phyloP scores from a whole-genome alignment of 2,888 invertebrate genomes.

The Aricia artaxerxes region DNA sequence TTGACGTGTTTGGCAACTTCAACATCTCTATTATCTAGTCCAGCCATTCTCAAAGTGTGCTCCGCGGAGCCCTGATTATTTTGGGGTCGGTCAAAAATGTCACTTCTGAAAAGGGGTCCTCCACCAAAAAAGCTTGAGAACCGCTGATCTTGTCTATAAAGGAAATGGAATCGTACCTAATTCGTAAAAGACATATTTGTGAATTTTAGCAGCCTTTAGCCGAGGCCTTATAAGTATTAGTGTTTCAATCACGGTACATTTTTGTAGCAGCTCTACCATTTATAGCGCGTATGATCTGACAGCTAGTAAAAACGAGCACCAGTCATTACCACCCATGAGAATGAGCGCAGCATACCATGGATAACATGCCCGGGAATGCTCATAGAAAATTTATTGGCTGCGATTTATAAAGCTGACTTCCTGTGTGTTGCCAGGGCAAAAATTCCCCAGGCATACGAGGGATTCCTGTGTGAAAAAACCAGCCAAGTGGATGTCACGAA shows the following conservation, averaged over 20 bases:
- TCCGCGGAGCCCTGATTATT: too few species aligned
- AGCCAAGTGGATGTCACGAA: neutral
- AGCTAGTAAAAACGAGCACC: neutral
- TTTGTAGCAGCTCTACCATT: neutral
- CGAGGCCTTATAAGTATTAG: neutral
- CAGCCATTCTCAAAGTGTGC: too few species aligned
- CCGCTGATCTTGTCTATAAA: too few species aligned
- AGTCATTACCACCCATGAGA: conserved; percentile 16
- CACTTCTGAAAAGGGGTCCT: too few species aligned
- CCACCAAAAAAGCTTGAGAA: too few species aligned
- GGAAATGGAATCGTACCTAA: too few species aligned
- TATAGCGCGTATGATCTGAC: conserved; percentile 9
- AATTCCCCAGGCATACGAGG: conserved; percentile 20
- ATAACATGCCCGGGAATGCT: conserved; percentile 18
- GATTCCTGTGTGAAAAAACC: conserved; percentile 34
- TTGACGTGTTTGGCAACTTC: too few species aligned
- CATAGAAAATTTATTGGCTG: conserved; percentile 28
- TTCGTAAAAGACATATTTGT: neutral
- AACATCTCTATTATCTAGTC: too few species aligned
- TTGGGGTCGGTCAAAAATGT: too few species aligned
- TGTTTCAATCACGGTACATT: conserved; percentile 6
- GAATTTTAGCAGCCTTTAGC: neutral
- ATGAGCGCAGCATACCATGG: conserved; percentile 24
- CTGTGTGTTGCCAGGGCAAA: conserved; percentile 26
- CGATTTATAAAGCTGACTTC: conserved; percentile 24